Conservation (phyloP, 2,797 vertebrate species). For the Limnodromus scolopaceus region DNA sequence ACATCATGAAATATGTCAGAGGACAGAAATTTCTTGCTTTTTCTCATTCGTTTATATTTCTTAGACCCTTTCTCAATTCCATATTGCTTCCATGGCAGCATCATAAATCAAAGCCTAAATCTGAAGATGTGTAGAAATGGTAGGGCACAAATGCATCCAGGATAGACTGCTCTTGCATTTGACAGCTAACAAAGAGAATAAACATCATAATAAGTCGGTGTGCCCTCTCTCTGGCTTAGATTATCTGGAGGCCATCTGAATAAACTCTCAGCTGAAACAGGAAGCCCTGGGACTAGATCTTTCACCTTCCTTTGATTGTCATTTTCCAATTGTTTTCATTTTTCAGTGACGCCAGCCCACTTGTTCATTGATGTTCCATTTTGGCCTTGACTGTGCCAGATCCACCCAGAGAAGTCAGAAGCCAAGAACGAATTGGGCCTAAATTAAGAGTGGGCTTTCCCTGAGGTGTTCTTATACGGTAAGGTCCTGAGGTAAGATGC, state of each 20-base stretch:
- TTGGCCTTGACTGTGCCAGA: neutral
- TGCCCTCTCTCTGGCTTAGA: slow-evolving; percentile 17
- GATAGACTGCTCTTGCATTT: neutral
- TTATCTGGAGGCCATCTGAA: slow-evolving; percentile 72
- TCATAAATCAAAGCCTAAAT: neutral
- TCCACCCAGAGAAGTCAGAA: slow-evolving; percentile 30
- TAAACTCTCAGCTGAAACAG: slow-evolving; percentile 70
- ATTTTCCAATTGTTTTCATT: slow-evolving; percentile 69
- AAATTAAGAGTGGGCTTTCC: neutral
- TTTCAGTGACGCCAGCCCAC: slow-evolving; percentile 52
- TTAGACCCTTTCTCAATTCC: neutral
- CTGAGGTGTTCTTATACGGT: neutral
- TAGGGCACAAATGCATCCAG: neutral
- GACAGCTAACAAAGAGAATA: slow-evolving; percentile 29
- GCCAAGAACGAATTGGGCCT: neutral
- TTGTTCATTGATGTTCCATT: slow-evolving; percentile 37
- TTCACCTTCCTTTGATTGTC: slow-evolving; percentile 84
- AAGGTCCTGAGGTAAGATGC: neutral
- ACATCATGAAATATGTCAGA: neutral
- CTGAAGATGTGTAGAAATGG: neutral
- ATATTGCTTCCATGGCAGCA: neutral
- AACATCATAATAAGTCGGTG: neutral
- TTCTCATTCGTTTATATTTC: neutral
- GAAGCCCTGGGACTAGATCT: slow-evolving; percentile 79
- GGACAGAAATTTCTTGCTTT: neutral